These are phyloP conservation scores for Brachypodius melanocephalos DNA, from an alignment of 2,113 vertebrate species.

Conservation along the genomic window DNA sequence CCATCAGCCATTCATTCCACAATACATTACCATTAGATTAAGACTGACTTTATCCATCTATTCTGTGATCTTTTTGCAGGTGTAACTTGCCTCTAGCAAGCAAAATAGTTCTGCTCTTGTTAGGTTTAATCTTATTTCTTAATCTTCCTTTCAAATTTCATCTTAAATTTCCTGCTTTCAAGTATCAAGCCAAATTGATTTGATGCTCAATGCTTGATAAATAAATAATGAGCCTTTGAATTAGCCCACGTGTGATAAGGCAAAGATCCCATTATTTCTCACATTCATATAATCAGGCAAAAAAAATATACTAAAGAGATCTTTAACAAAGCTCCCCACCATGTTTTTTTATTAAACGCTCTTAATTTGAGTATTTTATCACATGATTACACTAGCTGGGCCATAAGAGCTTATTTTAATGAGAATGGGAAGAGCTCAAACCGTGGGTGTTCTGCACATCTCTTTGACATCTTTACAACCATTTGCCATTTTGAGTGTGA, in stretches of 20 bases:
- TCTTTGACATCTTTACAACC: constrained; percentile 68
- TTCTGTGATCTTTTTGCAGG: not conserved
- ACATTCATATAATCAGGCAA: constrained; percentile 73
- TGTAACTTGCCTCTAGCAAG: not conserved
- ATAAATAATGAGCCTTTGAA: constrained; percentile 76
- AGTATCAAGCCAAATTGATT: constrained; percentile 74
- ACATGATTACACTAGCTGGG: constrained; percentile 63
- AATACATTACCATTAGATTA: not conserved
- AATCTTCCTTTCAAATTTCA: constrained; percentile 73
- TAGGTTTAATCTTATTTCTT: constrained; percentile 66
- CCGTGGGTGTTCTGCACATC: constrained; percentile 66
- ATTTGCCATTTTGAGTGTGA: constrained; percentile 61
- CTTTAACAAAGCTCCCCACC: constrained; percentile 60
- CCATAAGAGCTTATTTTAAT: constrained; percentile 73
- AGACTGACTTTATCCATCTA: not conserved
- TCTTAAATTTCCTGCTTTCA: constrained; percentile 71
- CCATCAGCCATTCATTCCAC: not conserved
- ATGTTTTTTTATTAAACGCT: constrained; percentile 66
- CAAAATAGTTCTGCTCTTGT: constrained; percentile 29
- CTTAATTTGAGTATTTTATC: constrained; percentile 72
- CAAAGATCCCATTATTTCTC: constrained; percentile 73
- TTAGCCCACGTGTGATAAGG: constrained; percentile 72
- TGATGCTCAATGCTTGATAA: constrained; percentile 73
- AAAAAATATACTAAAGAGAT: constrained; percentile 71
- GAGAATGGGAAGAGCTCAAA: constrained; percentile 54